Percentiles rank a stretch among this genome's conserved stretches.
Conservation (phyloP, 2,113 vertebrate genomes). For the Petrocephalus microphthalmus region DNA sequence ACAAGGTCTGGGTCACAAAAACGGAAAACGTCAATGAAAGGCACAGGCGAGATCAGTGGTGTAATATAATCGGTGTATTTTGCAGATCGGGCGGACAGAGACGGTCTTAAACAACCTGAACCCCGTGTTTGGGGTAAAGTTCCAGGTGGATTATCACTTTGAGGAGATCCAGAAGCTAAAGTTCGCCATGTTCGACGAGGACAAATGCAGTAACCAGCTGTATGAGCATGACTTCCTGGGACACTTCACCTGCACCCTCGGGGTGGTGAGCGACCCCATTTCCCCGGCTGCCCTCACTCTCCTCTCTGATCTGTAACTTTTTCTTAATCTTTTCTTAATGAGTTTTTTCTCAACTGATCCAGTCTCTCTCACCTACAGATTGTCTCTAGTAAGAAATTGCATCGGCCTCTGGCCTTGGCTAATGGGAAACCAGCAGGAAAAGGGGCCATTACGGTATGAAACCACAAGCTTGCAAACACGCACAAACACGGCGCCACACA, state of each 20-base stretch:
- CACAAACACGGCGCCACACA: background rate
- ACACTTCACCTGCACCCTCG: slow-evolving; percentile 85
- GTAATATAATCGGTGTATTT: background rate
- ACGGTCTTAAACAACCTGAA: slow-evolving; percentile 93
- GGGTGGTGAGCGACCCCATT: slow-evolving; percentile 65
- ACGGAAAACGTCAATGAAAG: background rate
- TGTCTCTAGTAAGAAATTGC: slow-evolving; percentile 96
- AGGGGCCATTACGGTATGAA: slow-evolving; percentile 79
- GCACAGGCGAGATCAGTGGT: background rate
- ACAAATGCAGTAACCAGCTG: slow-evolving; percentile 84
- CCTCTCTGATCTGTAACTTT: background rate
- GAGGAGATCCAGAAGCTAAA: slow-evolving; percentile 95
- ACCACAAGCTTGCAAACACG: background rate
- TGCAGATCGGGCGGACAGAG: slow-evolving; percentile 85
- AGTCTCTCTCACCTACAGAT: slow-evolving; percentile 61
- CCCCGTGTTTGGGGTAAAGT: slow-evolving; percentile 90
- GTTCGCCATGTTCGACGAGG: slow-evolving; percentile 93
- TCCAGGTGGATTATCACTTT: slow-evolving; percentile 88
- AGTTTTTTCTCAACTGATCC: background rate
- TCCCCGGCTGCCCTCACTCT: background rate
- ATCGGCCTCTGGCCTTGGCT: slow-evolving; percentile 75
- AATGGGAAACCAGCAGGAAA: slow-evolving; percentile 95
- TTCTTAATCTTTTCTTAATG: background rate
- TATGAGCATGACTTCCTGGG: slow-evolving; percentile 95
- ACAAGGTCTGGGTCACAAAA: background rate